Conservation (phyloP, 2,888 invertebrate genomes). For the Drosophila mimetica region DNA sequence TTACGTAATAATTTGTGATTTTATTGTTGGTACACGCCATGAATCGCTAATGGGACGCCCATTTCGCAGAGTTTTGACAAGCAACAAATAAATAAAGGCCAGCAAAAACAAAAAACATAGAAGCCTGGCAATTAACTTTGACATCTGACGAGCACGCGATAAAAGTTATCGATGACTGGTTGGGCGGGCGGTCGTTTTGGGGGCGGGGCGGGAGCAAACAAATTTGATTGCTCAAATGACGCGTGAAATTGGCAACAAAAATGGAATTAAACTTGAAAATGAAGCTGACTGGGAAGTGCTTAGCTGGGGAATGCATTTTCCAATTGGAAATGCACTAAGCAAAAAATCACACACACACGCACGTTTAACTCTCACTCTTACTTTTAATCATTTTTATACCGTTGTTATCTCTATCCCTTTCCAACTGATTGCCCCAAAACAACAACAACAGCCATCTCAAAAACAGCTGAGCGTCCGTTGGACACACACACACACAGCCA, state of each 20-base stretch:
- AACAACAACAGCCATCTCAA: conserved; percentile 20
- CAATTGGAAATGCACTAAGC: conserved; percentile 7
- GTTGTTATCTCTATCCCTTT: conserved; percentile 17
- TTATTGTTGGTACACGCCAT: conserved; percentile 61
- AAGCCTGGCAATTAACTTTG: conserved; percentile 41
- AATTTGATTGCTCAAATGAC: conserved; percentile 32
- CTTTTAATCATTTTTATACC: conserved; percentile 13
- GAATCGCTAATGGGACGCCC: conserved; percentile 54
- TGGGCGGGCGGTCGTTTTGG: neutral
- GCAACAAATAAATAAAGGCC: conserved; percentile 19
- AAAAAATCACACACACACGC: neutral
- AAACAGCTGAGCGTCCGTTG: conserved; percentile 33
- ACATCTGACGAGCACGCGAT: conserved; percentile 40
- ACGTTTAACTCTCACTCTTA: conserved; percentile 16
- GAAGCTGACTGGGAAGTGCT: neutral
- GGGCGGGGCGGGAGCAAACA: conserved; percentile 6
- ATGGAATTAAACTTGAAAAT: conserved; percentile 18
- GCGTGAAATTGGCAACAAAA: conserved; percentile 24
- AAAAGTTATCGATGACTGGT: conserved; percentile 23
- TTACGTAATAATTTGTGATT: conserved; percentile 67
- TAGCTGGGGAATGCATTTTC: neutral
- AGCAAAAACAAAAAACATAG: conserved; percentile 2
- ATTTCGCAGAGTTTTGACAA: conserved; percentile 30
- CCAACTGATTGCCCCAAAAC: conserved; percentile 8
- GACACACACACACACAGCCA: conserved; percentile 21